Evolutionary conservation across 2,888 invertebrate species (phyloP), one percentile per base, ranked within the genome.

Genomic region (Scaptodrosophila latifasciaeformis): DNA sequence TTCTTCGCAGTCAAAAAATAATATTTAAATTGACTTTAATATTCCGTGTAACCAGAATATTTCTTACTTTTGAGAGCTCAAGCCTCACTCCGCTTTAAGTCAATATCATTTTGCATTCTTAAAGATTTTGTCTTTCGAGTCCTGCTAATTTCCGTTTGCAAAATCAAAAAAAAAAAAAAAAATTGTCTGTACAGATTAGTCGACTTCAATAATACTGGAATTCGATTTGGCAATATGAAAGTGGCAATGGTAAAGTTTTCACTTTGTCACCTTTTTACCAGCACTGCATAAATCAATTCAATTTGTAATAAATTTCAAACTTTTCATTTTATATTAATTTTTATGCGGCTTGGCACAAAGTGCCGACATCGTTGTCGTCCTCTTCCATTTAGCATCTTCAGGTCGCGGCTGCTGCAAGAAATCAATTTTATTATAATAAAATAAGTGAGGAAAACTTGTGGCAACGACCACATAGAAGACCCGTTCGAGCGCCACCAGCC

Each of bases 251-350:
- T 43, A 61, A 65, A 72, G 75, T 57, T 72, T 72, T 62, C 76
- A 70, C 70, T 74, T 77, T 77, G 74, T 74, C 74, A 74, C 75
- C 75, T 74, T 70, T 60, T 70, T 59, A 46, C 44, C 40, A 15
- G 17, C 55, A 51, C 35, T 65, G 74, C 74, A 75, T 75, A 75
- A 75, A 75, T 75, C 74, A 75, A 74, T 75, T 75, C 75, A 75
- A 77, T 77, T 75, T 75, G 74, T 71, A 75, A 75, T 77, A 75
- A 75, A 75, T 75, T 75, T 77, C 75, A 77, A 75, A 75, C 75
- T 75, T 75, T 75, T 75, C 74, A 77, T 75, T 75, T 77, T 74
- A 77, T 75, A 75, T 75, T 75, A 75, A 75, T 75, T 77, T 74
- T 74, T 71, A 77, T 71, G 74, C 59, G 70, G 49, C 43, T 49